These are phyloP conservation scores for Alentia gelatinosa DNA, from an alignment of 2,888 invertebrate genomes.

Conservation along the genomic window DNA sequence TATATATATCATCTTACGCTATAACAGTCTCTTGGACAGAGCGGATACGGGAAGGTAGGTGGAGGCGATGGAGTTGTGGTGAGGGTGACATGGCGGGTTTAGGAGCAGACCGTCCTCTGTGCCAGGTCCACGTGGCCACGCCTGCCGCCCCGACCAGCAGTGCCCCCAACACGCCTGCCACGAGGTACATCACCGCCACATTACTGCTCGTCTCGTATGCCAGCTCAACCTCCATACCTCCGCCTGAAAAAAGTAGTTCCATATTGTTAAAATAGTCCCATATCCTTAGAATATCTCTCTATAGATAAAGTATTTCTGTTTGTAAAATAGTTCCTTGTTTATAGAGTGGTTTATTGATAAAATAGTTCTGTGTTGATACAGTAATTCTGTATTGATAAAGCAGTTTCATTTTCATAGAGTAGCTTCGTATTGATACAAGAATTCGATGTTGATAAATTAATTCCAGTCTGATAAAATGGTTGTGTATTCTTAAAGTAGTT, in stretches of 20 bases:
- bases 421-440: background rate
- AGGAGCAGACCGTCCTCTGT: background rate
- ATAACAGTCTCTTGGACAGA: background rate
- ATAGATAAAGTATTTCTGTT: background rate
- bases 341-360: background rate
- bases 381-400: background rate
- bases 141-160: background rate
- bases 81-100: background rate
- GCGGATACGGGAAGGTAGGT: background rate
- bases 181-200: constrained; percentile 11
- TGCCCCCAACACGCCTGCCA: background rate
- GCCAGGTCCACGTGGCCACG: background rate
- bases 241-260: background rate
- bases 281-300: background rate
- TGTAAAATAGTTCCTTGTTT: background rate
- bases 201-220: background rate
- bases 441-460: no score
- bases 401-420: background rate
- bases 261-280: background rate
- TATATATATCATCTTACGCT: no score
- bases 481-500: no score
- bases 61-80: background rate
- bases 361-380: background rate
- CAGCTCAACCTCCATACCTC: background rate
- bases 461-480: no score